A percentile compares a stretch with the other conserved stretches of the same genome.
Conservation (phyloP, 2,797 vertebrate genomes). For the Tadarida brasiliensis region DNA sequence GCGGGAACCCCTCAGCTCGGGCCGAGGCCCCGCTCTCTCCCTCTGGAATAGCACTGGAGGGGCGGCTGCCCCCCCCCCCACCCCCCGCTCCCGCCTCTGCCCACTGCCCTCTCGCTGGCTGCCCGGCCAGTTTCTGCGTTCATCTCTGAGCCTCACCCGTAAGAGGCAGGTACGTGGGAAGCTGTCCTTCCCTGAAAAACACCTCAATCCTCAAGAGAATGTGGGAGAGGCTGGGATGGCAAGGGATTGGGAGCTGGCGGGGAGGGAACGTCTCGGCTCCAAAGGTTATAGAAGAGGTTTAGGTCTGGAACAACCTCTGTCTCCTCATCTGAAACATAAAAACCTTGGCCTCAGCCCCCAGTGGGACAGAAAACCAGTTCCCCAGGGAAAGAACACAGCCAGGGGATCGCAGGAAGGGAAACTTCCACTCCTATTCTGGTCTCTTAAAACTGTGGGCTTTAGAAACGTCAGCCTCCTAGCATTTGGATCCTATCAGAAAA, state of each 20-base stretch:
- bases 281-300: background rate
- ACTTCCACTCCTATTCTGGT: background rate
- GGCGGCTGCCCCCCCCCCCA: fast-evolving
- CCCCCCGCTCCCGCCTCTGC: background rate
- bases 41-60: background rate
- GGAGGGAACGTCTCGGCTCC: background rate
- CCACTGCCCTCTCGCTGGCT: too few relatives aligned
- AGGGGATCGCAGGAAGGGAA: background rate
- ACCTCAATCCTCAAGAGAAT: background rate
- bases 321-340: background rate
- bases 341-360: background rate
- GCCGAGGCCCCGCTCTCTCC: background rate
- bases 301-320: background rate
- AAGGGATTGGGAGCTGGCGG: background rate
- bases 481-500: background rate
- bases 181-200: background rate
- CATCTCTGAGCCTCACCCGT: background rate
- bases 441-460: background rate
- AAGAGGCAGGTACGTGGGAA: background rate
- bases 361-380: background rate
- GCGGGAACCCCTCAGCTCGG: background rate
- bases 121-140: background rate
- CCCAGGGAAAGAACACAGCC: background rate
- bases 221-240: background rate
- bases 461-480: background rate